These are phyloP conservation scores for Volucella bombylans DNA, from an alignment of 2,888 invertebrate species.

Conservation along the genomic window DNA sequence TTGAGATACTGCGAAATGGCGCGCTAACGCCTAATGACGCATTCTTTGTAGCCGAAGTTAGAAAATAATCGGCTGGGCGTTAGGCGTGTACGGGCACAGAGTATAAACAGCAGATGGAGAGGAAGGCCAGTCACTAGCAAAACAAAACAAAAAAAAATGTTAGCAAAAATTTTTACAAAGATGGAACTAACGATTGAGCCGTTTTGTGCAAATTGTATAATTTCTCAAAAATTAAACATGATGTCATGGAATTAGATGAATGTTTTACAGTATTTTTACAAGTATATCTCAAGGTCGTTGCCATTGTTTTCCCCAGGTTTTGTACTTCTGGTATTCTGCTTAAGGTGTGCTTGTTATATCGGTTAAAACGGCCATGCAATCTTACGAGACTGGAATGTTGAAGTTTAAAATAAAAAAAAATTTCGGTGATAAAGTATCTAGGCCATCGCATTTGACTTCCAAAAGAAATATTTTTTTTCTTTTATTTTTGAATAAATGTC, in stretches of 20 bases:
- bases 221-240: slow-evolving; percentile 52
- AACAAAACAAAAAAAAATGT: not conserved
- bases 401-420: too few species aligned
- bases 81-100: not conserved
- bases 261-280: slow-evolving; percentile 29
- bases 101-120: not conserved
- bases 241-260: slow-evolving; percentile 18
- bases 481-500: too few species aligned
- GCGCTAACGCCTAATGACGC: slow-evolving; percentile 27
- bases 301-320: not conserved
- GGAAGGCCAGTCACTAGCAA: slow-evolving; percentile 10
- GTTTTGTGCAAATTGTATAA: slow-evolving; percentile 40
- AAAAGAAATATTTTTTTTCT: too few species aligned
- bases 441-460: too few species aligned
- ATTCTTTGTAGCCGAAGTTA: slow-evolving; percentile 25
- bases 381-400: too few species aligned
- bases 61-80: slow-evolving; percentile 58
- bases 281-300: slow-evolving; percentile 41
- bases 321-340: slow-evolving; percentile 4
- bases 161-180: not conserved
- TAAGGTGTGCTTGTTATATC: not conserved
- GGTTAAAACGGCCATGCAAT: too few species aligned
- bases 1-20: slow-evolving; percentile 38
- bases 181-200: slow-evolving; percentile 28
- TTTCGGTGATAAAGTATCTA: too few species aligned